Conservation (phyloP, 2,888 invertebrate species). For the Eudasyphora cyanicolor region DNA sequence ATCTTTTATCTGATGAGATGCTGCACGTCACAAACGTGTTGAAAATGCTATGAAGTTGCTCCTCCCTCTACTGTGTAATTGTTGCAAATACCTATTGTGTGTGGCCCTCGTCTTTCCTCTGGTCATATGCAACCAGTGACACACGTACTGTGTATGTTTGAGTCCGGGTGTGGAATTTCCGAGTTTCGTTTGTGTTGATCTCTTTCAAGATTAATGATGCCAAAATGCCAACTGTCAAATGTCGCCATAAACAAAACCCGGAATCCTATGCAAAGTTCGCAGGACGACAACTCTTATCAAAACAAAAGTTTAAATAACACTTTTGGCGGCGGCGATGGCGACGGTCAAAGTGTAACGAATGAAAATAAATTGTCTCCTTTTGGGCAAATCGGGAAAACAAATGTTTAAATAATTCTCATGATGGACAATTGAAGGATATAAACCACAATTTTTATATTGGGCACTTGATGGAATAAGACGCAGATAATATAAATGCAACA, state of each 20-base stretch:
- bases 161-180: not conserved
- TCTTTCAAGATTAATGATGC: conserved; percentile 61
- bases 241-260: conserved; percentile 40
- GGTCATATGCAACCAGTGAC: not conserved
- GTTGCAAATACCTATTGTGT: too few species aligned
- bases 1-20: conserved; percentile 20
- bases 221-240: conserved; percentile 60
- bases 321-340: too few species aligned
- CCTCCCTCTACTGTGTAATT: too few species aligned
- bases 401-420: conserved; percentile 52
- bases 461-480: too few species aligned
- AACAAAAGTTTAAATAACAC: conserved; percentile 23
- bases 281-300: not conserved
- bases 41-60: conserved; percentile 10
- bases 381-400: conserved; percentile 46
- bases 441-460: too few species aligned
- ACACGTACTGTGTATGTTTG: not conserved
- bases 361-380: conserved; percentile 49
- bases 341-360: conserved; percentile 42
- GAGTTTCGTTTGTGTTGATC: conserved; percentile 20
- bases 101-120: too few species aligned
- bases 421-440: too few species aligned
- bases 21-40: conserved; percentile 10
- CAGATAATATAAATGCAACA: not conserved
- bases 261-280: not conserved